These are phyloP conservation scores for Flexamia atlantica DNA, from an alignment of 2,888 invertebrate genomes.

Conservation along the genomic window DNA sequence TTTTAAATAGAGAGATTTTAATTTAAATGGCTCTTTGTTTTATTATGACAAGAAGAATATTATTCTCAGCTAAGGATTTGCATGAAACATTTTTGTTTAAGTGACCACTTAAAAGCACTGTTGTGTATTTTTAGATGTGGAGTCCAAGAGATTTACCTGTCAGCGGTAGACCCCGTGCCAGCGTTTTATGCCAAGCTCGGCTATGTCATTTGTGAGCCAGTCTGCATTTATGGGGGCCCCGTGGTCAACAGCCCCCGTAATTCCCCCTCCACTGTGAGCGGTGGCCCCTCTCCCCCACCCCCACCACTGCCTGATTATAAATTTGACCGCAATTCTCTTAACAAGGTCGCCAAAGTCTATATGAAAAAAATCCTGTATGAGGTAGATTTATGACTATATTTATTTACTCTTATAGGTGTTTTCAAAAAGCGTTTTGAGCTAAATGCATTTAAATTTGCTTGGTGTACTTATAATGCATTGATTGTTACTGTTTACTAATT, in stretches of 20 bases:
- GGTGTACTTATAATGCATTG: neutral
- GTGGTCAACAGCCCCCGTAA: neutral
- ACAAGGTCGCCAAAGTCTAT: slow-evolving; percentile 27
- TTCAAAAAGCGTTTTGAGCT: neutral
- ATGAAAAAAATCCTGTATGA: slow-evolving; percentile 46
- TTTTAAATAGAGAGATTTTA: too few species aligned
- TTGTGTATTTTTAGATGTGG: slow-evolving; percentile 69
- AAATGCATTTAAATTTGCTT: neutral
- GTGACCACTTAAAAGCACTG: too few species aligned
- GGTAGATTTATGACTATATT: slow-evolving; percentile 20
- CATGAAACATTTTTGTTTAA: too few species aligned
- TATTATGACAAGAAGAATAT: too few species aligned
- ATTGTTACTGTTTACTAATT: too few species aligned
- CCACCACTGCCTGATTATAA: slow-evolving; percentile 10
- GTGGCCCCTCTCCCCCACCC: neutral
- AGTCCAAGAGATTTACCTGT: slow-evolving; percentile 70
- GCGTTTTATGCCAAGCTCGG: slow-evolving; percentile 72
- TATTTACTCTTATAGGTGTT: neutral
- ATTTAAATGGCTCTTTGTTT: too few species aligned
- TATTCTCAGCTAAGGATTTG: too few species aligned
- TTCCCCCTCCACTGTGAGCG: slow-evolving; percentile 22
- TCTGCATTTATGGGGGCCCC: slow-evolving; percentile 48
- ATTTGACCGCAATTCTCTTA: neutral
- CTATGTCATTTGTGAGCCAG: slow-evolving; percentile 71
- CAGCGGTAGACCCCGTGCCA: slow-evolving; percentile 72